phyloP scores from a whole-genome alignment of 2,797 vertebrate species.

The Myripristis murdjan region DNA sequence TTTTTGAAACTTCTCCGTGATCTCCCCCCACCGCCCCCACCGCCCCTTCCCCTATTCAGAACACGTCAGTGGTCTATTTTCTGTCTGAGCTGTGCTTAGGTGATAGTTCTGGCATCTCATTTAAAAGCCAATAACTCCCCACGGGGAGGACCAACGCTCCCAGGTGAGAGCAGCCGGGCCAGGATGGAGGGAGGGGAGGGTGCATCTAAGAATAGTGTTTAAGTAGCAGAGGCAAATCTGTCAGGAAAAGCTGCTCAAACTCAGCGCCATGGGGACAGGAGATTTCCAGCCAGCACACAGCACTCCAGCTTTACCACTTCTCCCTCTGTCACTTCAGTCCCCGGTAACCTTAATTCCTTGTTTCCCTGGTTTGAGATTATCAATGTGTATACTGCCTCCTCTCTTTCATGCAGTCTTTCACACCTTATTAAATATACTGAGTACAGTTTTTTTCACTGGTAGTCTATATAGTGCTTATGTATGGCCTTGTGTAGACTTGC shows the following conservation, averaged over 20 bases:
- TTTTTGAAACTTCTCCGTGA: neutral
- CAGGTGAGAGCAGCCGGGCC: constrained; percentile 5
- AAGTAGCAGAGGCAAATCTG: constrained; percentile 23
- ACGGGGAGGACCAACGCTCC: constrained; percentile 18
- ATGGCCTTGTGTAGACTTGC: too few relatives aligned
- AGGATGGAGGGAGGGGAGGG: neutral
- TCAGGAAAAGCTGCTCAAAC: constrained; percentile 42
- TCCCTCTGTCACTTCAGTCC: constrained; percentile 9
- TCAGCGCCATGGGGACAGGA: constrained; percentile 21
- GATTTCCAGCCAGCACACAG: constrained; percentile 16
- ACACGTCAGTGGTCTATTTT: constrained; percentile 14
- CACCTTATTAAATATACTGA: too few relatives aligned
- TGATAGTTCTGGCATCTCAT: constrained; percentile 34
- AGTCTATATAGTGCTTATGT: too few relatives aligned
- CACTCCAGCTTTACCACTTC: constrained; percentile 15
- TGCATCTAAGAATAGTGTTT: constrained; percentile 31
- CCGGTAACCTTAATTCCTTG: too few relatives aligned
- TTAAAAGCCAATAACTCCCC: constrained; percentile 50
- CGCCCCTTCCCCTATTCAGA: neutral
- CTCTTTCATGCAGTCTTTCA: too few relatives aligned
- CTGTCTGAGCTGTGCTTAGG: constrained; percentile 22
- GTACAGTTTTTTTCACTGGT: too few relatives aligned
- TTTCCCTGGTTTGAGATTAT: too few relatives aligned
- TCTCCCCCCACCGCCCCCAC: neutral
- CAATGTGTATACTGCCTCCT: too few relatives aligned